Percentiles rank a stretch among this genome's conserved stretches.
Conservation (phyloP, 1,140 invertebrate genomes). For the Penaeus chinensis region DNA sequence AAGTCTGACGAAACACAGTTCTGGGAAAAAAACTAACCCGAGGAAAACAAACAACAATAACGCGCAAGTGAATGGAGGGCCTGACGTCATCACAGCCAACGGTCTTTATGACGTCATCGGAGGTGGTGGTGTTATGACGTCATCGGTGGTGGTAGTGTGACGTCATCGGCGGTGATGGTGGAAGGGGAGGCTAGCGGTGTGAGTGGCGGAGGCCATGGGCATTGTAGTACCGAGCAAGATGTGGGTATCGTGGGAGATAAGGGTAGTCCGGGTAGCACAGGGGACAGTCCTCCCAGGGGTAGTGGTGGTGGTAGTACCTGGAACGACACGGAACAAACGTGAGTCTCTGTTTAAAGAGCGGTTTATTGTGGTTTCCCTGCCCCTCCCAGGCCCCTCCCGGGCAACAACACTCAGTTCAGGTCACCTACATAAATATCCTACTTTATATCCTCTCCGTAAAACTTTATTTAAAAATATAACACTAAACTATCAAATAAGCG, state of each 20-base stretch:
- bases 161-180: slow-evolving; percentile 8
- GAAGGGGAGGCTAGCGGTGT: slow-evolving; percentile 30
- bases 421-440: too few species aligned
- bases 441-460: too few species aligned
- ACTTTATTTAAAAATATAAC: too few species aligned
- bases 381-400: too few species aligned
- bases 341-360: background rate
- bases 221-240: slow-evolving; percentile 41
- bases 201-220: slow-evolving; percentile 14
- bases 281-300: slow-evolving; percentile 55
- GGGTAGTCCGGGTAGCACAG: slow-evolving; percentile 41
- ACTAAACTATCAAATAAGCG: too few species aligned
- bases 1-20: too few species aligned
- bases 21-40: too few species aligned
- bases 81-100: background rate
- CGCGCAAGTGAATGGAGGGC: background rate
- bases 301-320: slow-evolving; percentile 46
- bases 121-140: background rate
- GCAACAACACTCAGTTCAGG: too few species aligned
- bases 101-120: background rate
- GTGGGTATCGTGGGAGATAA: slow-evolving; percentile 29
- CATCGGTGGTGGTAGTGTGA: background rate
- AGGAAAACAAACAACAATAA: background rate
- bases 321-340: background rate
- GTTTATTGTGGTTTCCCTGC: too few species aligned